phyloP scores from a whole-genome alignment of 2,113 vertebrate species.

The Macroglossus sobrinus region DNA sequence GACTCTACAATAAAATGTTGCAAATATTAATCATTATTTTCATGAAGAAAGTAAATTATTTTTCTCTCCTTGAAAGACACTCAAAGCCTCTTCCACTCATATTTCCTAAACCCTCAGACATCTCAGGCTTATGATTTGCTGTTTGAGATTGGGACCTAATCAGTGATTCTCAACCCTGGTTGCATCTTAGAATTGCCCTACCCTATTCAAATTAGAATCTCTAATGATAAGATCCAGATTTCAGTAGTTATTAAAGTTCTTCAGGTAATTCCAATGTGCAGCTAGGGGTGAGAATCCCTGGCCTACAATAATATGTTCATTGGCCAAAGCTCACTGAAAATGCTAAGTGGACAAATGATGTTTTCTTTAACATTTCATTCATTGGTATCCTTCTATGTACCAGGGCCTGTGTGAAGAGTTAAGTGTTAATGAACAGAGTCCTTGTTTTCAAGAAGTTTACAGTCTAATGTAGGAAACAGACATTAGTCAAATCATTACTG shows the following conservation, averaged over 20 bases:
- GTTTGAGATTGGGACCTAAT: neutral
- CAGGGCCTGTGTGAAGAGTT: neutral
- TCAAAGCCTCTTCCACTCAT: neutral
- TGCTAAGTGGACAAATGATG: neutral
- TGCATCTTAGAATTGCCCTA: neutral
- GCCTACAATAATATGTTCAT: neutral
- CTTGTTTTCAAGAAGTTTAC: neutral
- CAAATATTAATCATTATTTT: conserved; percentile 9
- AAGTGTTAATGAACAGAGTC: neutral
- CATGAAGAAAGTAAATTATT: neutral
- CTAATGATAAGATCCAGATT: neutral
- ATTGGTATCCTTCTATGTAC: neutral
- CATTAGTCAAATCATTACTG: neutral
- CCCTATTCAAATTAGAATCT: neutral
- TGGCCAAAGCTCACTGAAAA: neutral
- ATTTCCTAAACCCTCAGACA: neutral
- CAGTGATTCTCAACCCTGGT: neutral
- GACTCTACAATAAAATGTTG: neutral
- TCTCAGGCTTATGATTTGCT: neutral
- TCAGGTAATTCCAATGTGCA: neutral
- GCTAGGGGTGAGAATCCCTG: neutral
- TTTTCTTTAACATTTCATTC: neutral
- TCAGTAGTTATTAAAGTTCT: neutral
- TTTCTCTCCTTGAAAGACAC: neutral
- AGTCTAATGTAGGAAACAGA: neutral